Conservation (phyloP, 1,140 invertebrate genomes). For the Lucilia sericata region DNA sequence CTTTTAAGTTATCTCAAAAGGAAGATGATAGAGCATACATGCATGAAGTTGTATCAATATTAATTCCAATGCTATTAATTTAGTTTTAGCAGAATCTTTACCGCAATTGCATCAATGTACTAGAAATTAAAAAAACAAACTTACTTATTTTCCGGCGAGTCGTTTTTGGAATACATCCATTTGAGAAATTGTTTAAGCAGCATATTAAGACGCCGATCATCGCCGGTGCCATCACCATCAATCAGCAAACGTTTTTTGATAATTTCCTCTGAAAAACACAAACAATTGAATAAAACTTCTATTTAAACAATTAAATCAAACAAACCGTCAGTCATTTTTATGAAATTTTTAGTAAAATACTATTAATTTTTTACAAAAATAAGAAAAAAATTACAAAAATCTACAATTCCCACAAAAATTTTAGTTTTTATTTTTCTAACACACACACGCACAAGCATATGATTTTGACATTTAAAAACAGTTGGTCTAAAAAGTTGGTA, state of each 20-base stretch:
- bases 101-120: too few relatives aligned
- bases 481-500: neutral
- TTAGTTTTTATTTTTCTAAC: neutral
- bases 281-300: neutral
- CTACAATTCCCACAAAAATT: neutral
- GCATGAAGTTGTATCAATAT: too few relatives aligned
- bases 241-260: slow-evolving; percentile 90
- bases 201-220: slow-evolving; percentile 89
- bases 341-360: neutral
- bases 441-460: neutral
- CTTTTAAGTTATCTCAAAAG: too few relatives aligned
- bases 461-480: neutral
- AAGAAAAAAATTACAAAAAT: neutral
- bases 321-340: slow-evolving; percentile 45
- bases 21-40: too few relatives aligned
- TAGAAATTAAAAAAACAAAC: neutral
- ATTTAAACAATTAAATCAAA: neutral
- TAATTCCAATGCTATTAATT: too few relatives aligned
- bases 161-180: slow-evolving; percentile 82
- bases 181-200: slow-evolving; percentile 90
- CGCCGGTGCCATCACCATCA: slow-evolving; percentile 95
- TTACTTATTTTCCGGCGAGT: slow-evolving; percentile 79
- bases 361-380: neutral
- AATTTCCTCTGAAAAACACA: slow-evolving; percentile 79
- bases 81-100: too few relatives aligned